A percentile compares a stretch with the other conserved stretches of the same genome.
Evolutionary conservation across 2,797 vertebrate genomes (phyloP).

Genomic region (Microctenopoma stevenorrisi): DNA sequence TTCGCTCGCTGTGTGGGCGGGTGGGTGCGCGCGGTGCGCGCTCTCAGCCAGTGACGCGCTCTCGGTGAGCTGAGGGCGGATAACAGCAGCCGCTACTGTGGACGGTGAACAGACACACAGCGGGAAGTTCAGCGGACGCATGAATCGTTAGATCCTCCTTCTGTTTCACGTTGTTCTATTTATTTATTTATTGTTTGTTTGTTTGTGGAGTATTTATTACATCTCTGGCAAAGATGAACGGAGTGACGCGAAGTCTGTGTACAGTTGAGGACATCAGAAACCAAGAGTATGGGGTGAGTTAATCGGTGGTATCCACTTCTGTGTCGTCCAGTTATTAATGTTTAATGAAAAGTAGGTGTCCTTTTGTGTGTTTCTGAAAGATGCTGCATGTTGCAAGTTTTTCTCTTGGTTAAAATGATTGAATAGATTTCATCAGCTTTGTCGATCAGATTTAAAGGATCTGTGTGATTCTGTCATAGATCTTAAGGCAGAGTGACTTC

Average conservation of each 20-base stretch:
- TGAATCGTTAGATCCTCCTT: neutral
- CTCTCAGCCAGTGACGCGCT: conserved; percentile 53
- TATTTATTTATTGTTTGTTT: conserved; percentile 32
- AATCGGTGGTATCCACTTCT: neutral
- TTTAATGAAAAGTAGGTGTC: neutral
- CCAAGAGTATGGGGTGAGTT: conserved; percentile 75
- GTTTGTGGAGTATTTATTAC: conserved; percentile 37
- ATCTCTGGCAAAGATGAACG: conserved; percentile 73
- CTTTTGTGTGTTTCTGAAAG: too few relatives aligned
- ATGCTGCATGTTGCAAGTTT: too few relatives aligned
- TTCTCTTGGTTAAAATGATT: neutral
- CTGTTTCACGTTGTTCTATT: conserved; percentile 3
- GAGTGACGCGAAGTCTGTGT: conserved; percentile 78
- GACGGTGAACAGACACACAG: conserved; percentile 5
- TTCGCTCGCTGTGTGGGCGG: conserved; percentile 46
- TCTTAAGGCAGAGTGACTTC: conserved; percentile 21
- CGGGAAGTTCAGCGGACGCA: neutral
- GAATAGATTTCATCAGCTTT: neutral
- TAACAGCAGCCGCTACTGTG: conserved; percentile 10
- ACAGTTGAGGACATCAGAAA: conserved; percentile 79
- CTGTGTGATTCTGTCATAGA: conserved; percentile 1
- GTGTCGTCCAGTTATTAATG: neutral
- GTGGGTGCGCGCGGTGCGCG: neutral
- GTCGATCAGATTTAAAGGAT: neutral
- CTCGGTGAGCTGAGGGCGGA: neutral